Base-by-base conservation (phyloP, 2,113 vertebrate genomes). In the Pseudonaja textilis region DNA sequence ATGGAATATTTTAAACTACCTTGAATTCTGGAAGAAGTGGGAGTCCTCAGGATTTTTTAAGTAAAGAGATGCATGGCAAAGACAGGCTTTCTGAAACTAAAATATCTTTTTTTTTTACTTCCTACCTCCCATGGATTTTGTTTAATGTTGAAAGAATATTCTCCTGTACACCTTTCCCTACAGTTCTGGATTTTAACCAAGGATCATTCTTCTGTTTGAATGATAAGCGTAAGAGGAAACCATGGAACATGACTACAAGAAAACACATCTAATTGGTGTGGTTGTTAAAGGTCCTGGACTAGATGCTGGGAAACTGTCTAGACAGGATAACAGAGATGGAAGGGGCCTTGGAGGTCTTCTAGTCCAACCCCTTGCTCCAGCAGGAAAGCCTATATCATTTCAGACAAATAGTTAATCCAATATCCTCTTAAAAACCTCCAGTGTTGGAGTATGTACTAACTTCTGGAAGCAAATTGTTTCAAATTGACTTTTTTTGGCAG, bases 1-100 rank as follows among this genome's bases (percentile, higher is more conserved):
- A 93, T 91, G 87, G 95, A 97, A 96, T 95, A 96, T 94, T 96
- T 96, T 93, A 90, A 96, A 96, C 91, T 92, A 94, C 6, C 16
- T 95, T 93, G 12, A 0, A 90, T 86, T 57, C 14, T 93, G 93
- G 92, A 86, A 97, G 87, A 90, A 92, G 25, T 95, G 3, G 26
- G 89, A 91, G 11, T 47, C 6, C 64, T 87, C 93, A 26, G 18
- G 5, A 55, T 88, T 88, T 90, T 85, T 90, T 26, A 91, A 47
- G 39, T 91, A 47, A 9, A 89, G 47, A 52, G 85, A 56, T 42
- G 55, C 42, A 29, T 54, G 57, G 86, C 11, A 85, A 26, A 92
- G 34, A 85, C 9, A 55, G 14, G 26, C 90, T 85, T 85, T 42
- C 29, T 22, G 1, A 56, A 86, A 87, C 16, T 26, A 56, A 93